Evolutionary conservation across 2,113 vertebrate species (phyloP).

Genomic region (rabbit (Oryctolagus cuniculus)): DNA sequence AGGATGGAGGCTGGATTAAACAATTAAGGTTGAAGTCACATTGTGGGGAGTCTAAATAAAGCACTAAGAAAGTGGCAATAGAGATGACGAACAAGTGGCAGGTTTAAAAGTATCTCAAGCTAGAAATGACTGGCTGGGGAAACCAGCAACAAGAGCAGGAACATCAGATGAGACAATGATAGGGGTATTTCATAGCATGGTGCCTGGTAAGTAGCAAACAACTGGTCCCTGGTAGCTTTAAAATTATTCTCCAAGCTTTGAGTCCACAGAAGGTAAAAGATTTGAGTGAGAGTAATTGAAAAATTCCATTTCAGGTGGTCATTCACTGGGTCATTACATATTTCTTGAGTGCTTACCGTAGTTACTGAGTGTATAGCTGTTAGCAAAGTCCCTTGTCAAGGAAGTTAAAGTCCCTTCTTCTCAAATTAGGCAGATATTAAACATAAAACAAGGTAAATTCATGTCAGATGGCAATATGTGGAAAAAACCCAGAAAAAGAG

Average conservation of each 20-base stretch:
- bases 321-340: background rate
- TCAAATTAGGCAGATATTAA: background rate
- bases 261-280: background rate
- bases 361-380: background rate
- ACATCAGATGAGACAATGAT: background rate
- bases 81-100: background rate
- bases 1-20: background rate
- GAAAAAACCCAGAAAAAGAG: background rate
- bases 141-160: background rate
- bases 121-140: background rate
- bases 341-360: background rate
- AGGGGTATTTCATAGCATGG: background rate
- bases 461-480: background rate
- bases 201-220: background rate
- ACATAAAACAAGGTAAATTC: background rate
- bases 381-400: background rate
- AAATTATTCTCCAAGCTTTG: background rate
- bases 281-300: background rate
- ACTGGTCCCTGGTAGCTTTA: background rate
- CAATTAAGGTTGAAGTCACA: background rate
- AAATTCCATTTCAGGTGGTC: background rate
- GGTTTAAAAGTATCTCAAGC: background rate
- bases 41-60: background rate
- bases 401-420: background rate
- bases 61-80: background rate